Conservation (phyloP, 2,113 vertebrate species). For the Spermophilus dauricus region DNA sequence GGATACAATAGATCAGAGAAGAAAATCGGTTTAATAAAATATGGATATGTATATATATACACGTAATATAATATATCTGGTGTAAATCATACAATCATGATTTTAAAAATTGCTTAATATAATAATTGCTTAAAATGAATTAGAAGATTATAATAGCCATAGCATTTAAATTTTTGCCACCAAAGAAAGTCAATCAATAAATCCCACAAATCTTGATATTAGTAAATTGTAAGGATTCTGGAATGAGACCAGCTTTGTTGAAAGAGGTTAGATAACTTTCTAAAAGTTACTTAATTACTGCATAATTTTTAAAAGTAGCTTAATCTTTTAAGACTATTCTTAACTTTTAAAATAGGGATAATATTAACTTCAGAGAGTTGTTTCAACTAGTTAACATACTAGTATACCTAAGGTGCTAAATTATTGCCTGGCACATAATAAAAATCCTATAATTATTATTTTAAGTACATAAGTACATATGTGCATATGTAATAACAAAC, state of each 20-base stretch:
- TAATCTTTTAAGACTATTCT: background rate
- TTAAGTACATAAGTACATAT: too few species aligned
- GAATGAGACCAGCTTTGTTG: background rate
- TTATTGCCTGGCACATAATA: background rate
- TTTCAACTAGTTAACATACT: background rate
- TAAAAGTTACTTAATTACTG: slow-evolving; percentile 3
- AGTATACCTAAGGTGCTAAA: background rate
- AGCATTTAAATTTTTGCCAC: background rate
- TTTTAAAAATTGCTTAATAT: slow-evolving; percentile 16
- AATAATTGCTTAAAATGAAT: background rate
- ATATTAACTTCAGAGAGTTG: background rate
- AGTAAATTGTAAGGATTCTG: background rate
- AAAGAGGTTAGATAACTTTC: background rate
- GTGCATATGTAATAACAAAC: background rate
- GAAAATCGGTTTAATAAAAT: background rate
- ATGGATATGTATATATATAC: background rate
- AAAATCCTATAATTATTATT: background rate
- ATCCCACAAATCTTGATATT: background rate
- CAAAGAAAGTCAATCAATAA: slow-evolving; percentile 33
- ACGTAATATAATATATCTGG: background rate
- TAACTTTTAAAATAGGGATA: background rate
- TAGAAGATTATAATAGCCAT: background rate
- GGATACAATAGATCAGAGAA: background rate
- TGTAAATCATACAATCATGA: background rate
- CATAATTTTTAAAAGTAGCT: slow-evolving; percentile 19